Conservation (phyloP, 2,888 invertebrate species). For the Prenolepis imparis region DNA sequence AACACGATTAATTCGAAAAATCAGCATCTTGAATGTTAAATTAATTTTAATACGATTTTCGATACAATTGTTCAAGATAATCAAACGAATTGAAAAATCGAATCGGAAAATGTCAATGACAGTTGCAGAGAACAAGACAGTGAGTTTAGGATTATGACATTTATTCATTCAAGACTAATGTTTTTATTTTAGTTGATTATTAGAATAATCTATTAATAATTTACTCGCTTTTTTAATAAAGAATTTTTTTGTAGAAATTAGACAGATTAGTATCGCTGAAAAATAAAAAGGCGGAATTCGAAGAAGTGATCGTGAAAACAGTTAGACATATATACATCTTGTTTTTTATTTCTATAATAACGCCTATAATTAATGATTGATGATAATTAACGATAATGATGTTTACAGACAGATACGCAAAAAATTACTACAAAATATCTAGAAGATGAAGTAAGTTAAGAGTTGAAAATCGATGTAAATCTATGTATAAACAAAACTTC, state of each 20-base stretch:
- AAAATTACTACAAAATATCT: constrained; percentile 76
- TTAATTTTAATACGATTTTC: constrained; percentile 20
- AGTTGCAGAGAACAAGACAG: constrained; percentile 79
- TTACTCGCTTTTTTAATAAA: neutral
- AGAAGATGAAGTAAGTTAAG: constrained; percentile 78
- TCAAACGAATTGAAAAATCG: constrained; percentile 78
- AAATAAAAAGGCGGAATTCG: constrained; percentile 81
- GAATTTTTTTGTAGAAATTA: constrained; percentile 76
- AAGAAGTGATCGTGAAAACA: constrained; percentile 81
- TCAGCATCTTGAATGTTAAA: neutral
- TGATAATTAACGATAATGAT: too few relatives aligned
- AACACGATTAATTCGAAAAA: neutral
- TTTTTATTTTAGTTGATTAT: neutral
- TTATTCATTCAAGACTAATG: neutral
- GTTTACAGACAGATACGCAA: constrained; percentile 79
- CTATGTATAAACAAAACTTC: neutral
- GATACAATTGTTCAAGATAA: constrained; percentile 72
- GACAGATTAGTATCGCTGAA: constrained; percentile 79
- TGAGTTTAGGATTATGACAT: constrained; percentile 65
- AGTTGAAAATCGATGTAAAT: neutral
- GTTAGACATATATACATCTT: constrained; percentile 74
- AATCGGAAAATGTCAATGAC: constrained; percentile 78
- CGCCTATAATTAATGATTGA: neutral
- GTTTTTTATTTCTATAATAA: constrained; percentile 40
- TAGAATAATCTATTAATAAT: neutral